Evolutionary conservation across 2,797 vertebrate genomes (phyloP).

Genomic region (Vultur gryphus): DNA sequence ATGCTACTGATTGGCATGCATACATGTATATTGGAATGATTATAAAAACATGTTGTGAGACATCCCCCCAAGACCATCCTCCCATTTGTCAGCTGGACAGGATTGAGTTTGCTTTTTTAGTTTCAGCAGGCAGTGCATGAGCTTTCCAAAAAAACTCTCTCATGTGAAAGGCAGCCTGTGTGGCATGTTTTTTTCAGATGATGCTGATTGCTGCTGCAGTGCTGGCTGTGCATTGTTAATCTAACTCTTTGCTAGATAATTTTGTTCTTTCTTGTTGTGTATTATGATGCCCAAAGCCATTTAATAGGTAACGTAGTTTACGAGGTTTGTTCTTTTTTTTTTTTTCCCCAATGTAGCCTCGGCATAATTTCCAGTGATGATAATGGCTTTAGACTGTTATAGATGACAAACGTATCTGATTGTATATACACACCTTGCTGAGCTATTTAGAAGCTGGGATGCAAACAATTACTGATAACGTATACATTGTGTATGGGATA

Average conservation of each 20-base stretch:
- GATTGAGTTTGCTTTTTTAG: background rate
- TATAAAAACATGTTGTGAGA: background rate
- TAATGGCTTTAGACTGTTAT: background rate
- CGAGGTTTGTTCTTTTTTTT: background rate
- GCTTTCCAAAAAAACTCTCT: background rate
- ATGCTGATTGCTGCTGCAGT: background rate
- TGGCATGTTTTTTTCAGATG: background rate
- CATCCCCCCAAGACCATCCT: background rate
- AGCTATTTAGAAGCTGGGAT: background rate
- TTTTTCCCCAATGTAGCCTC: background rate
- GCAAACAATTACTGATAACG: rapidly evolving
- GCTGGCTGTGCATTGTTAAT: background rate
- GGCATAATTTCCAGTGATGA: background rate
- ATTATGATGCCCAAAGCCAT: background rate
- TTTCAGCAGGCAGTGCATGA: background rate
- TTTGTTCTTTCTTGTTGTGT: background rate
- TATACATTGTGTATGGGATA: rapidly evolving
- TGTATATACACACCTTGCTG: background rate
- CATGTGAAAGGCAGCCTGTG: background rate
- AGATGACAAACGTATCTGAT: background rate
- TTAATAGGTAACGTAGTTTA: background rate
- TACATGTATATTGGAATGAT: rapidly evolving
- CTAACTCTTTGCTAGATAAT: background rate
- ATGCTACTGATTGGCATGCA: background rate
- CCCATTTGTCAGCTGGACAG: background rate